Conservation (phyloP, 2,797 vertebrate genomes). For the Manis pentadactyla region DNA sequence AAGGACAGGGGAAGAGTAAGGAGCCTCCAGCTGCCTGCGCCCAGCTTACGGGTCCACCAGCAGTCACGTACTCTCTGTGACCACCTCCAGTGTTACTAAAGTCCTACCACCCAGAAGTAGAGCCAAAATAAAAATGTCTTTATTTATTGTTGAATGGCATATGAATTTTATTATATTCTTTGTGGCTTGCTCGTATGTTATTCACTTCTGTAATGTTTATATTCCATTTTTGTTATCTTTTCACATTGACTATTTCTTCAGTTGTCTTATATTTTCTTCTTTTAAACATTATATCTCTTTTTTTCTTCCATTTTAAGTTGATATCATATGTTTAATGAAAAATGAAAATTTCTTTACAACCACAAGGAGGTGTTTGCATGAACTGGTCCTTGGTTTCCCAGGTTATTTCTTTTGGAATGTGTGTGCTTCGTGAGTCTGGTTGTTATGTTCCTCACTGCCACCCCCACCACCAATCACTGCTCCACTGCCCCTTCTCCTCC, state of each 20-base stretch:
- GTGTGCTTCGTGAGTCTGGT: not conserved
- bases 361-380: not conserved
- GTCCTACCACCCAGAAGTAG: not conserved
- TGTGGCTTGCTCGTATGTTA: not conserved
- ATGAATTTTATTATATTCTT: not conserved
- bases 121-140: not conserved
- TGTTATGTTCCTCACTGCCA: too few species aligned
- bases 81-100: not conserved
- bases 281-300: not conserved
- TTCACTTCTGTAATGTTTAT: not conserved
- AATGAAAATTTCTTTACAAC: not conserved
- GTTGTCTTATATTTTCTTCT: not conserved
- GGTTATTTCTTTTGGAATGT: not conserved
- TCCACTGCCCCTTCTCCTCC: fast-evolving
- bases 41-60: not conserved
- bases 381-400: not conserved
- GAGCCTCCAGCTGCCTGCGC: not conserved
- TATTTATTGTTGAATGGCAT: not conserved
- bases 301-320: not conserved
- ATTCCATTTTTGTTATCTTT: not conserved
- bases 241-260: too few species aligned
- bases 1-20: not conserved
- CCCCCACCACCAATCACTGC: fast-evolving
- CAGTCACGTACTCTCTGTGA: not conserved
- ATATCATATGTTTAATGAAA: not conserved